phyloP scores from a whole-genome alignment of 2,888 invertebrate genomes.

The Dynastes tityus region DNA sequence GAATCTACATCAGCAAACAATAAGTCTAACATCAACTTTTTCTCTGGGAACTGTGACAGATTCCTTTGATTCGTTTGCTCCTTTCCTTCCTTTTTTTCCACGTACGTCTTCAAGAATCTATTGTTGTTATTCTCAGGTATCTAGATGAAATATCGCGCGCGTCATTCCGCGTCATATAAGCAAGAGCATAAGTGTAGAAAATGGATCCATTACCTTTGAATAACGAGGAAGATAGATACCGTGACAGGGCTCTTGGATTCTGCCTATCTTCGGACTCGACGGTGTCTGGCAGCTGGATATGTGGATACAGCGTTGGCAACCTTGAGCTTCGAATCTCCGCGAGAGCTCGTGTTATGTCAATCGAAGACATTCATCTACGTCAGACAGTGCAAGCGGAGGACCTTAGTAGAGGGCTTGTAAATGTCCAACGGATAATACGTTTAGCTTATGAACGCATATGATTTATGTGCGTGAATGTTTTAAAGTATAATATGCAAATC shows the following conservation, averaged over 20 bases:
- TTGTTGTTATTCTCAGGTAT: not conserved
- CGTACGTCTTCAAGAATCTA: too few species aligned
- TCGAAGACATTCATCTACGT: constrained; percentile 6
- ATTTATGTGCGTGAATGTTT: too few species aligned
- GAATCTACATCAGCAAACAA: too few species aligned
- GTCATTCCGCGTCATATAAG: not conserved
- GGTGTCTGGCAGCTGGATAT: not conserved
- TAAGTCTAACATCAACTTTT: too few species aligned
- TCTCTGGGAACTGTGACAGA: too few species aligned
- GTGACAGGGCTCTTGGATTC: not conserved
- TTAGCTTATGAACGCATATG: too few species aligned
- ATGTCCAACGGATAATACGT: too few species aligned
- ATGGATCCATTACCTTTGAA: constrained; percentile 20
- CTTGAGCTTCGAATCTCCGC: constrained; percentile 2
- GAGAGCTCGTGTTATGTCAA: constrained; percentile 13
- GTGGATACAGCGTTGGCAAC: not conserved
- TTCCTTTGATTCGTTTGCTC: too few species aligned
- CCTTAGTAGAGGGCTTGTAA: too few species aligned
- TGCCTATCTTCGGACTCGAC: too few species aligned
- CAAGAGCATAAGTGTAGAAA: not conserved
- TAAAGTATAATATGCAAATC: too few species aligned
- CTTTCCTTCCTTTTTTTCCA: too few species aligned
- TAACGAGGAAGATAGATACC: constrained; percentile 4
- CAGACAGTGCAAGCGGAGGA: not conserved
- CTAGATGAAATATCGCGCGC: not conserved